Conservation (phyloP, 2,888 invertebrate genomes). For the Rhamphomyia laevipes region DNA sequence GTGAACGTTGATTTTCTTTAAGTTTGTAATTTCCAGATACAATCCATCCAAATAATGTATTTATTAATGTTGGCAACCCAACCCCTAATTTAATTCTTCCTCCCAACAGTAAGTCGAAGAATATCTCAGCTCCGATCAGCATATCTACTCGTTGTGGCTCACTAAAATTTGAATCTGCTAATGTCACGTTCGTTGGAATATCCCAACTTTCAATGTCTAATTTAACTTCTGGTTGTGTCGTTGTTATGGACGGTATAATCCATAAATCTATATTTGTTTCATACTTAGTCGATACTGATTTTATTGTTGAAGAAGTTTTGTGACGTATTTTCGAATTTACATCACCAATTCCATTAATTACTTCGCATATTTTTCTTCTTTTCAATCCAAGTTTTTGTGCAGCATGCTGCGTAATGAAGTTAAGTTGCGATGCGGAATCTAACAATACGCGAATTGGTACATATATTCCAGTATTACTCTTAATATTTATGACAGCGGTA, state of each 20-base stretch:
- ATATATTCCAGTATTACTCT: not conserved
- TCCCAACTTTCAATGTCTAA: not conserved
- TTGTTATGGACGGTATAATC: not conserved
- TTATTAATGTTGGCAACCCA: not conserved
- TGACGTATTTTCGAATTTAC: not conserved
- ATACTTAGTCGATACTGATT: not conserved
- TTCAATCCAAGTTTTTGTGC: not conserved
- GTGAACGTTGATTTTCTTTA: not conserved
- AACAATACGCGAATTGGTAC: constrained; percentile 3
- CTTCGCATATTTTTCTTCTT: not conserved
- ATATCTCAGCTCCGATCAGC: constrained; percentile 6
- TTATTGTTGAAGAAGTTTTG: not conserved
- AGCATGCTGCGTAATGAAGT: constrained; percentile 1
- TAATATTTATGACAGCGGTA: constrained; percentile 2
- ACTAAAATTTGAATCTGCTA: constrained; percentile 8
- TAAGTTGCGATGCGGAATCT: constrained; percentile 6
- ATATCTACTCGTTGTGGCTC: constrained; percentile 3
- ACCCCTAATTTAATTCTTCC: not conserved
- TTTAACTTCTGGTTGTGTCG: not conserved
- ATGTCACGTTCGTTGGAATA: not conserved
- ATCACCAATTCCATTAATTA: not conserved
- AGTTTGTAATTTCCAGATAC: not conserved
- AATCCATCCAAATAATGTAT: constrained; percentile 6
- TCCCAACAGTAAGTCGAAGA: not conserved
- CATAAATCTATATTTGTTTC: not conserved